Conservation (phyloP, 2,113 vertebrate species). For the Albula goreensis region DNA sequence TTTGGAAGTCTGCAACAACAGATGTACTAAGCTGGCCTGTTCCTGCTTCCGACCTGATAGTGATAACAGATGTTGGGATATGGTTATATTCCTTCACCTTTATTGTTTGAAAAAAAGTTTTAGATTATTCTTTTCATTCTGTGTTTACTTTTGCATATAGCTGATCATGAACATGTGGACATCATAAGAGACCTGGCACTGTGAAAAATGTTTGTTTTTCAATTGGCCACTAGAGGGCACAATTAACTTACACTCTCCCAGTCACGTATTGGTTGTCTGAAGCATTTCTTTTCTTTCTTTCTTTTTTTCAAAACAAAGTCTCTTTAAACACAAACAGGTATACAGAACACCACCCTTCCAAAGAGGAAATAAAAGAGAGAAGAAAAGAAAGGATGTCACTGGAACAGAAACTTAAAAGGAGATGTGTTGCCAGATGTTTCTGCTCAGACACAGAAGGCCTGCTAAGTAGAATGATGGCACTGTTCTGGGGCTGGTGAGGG, state of each 20-base stretch:
- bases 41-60: too few relatives aligned
- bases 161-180: background rate
- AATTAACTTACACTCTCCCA: background rate
- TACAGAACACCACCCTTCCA: background rate
- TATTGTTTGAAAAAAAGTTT: too few relatives aligned
- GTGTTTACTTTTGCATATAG: background rate
- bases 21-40: too few relatives aligned
- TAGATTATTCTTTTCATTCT: background rate
- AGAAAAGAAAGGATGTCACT: conserved; percentile 15
- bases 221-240: background rate
- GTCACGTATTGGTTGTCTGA: background rate
- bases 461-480: background rate
- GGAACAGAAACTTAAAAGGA: background rate
- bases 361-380: conserved; percentile 9
- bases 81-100: too few relatives aligned
- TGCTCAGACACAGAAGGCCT: conserved; percentile 3
- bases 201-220: background rate
- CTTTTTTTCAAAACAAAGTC: background rate
- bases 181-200: background rate
- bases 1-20: too few relatives aligned
- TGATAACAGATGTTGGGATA: too few relatives aligned
- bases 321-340: background rate
- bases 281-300: background rate
- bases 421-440: conserved; percentile 17
- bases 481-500: background rate